Evolutionary conservation across 2,888 invertebrate genomes (phyloP).

Genomic region (Eucriotettix oculatus): DNA sequence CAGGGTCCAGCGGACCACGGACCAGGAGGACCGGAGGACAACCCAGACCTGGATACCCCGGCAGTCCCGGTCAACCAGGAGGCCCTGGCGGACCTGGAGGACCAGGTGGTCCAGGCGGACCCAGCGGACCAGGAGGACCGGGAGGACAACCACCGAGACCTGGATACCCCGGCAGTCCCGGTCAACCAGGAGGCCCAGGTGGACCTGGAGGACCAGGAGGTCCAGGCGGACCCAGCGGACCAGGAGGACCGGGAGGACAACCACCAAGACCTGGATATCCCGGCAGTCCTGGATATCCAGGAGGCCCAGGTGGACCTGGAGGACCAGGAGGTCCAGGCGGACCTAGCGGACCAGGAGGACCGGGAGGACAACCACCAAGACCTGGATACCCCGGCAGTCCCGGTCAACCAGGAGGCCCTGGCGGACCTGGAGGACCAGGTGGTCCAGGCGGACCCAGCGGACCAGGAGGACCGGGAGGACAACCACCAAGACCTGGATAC

Average conservation of each 20-base stretch:
- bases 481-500: conserved; percentile 3
- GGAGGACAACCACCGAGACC: conserved; percentile 17
- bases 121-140: conserved; percentile 14
- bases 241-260: conserved; percentile 8
- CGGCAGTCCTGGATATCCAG: conserved; percentile 8
- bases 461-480: conserved; percentile 16
- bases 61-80: conserved; percentile 11
- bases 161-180: conserved; percentile 12
- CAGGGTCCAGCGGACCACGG: conserved; percentile 17
- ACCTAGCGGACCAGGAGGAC: conserved; percentile 8
- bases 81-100: conserved; percentile 12
- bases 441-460: conserved; percentile 14
- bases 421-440: conserved; percentile 7
- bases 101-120: conserved; percentile 12
- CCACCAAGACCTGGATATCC: conserved; percentile 8
- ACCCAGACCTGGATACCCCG: conserved; percentile 14
- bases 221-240: conserved; percentile 15
- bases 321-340: conserved; percentile 6
- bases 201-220: conserved; percentile 4
- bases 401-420: conserved; percentile 5
- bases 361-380: conserved; percentile 8
- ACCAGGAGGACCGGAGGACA: conserved; percentile 11
- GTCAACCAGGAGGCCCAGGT: conserved; percentile 1
- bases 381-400: conserved; percentile 8
- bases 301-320: conserved; percentile 7